These are phyloP conservation scores for Aurelia sp. DNA, from an alignment of 30 jellyfish, hydroid and myxozoan genomes.

Conservation along the genomic window DNA sequence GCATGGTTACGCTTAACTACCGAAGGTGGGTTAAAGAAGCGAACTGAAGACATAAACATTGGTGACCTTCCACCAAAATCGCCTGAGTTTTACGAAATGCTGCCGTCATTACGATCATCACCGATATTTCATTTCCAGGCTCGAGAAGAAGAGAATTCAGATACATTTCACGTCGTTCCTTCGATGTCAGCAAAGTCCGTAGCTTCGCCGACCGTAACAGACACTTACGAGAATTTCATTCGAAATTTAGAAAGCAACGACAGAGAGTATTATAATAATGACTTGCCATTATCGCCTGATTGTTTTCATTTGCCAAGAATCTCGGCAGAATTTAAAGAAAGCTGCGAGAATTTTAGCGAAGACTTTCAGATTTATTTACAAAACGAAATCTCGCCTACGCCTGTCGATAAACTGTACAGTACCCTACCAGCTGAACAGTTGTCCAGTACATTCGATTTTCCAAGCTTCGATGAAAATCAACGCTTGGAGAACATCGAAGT, in stretches of 20 bases:
- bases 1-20: conserved; percentile 29
- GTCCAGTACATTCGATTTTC: conserved; percentile 44
- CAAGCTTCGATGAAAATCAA: conserved; percentile 63
- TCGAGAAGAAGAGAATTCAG: conserved; percentile 57
- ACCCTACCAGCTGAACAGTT: conserved; percentile 54
- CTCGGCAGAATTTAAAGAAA: conserved; percentile 6
- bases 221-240: conserved; percentile 62
- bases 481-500: conserved; percentile 34
- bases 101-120: conserved; percentile 64
- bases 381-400: conserved; percentile 77
- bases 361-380: conserved; percentile 74
- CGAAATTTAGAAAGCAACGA: conserved; percentile 51
- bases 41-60: conserved; percentile 22
- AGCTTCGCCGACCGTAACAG: conserved; percentile 2
- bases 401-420: conserved; percentile 69
- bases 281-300: conserved; percentile 35
- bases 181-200: conserved; percentile 15
- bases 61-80: conserved; percentile 78
- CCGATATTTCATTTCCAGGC: conserved; percentile 53
- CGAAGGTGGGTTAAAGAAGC: conserved; percentile 51
- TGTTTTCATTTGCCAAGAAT: conserved; percentile 15
- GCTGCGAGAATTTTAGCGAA: conserved; percentile 22
- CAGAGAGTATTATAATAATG: neutral
- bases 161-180: conserved; percentile 70
- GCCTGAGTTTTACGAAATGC: conserved; percentile 67